Conservation (phyloP, 2,113 vertebrate species). For the Esox niger region DNA sequence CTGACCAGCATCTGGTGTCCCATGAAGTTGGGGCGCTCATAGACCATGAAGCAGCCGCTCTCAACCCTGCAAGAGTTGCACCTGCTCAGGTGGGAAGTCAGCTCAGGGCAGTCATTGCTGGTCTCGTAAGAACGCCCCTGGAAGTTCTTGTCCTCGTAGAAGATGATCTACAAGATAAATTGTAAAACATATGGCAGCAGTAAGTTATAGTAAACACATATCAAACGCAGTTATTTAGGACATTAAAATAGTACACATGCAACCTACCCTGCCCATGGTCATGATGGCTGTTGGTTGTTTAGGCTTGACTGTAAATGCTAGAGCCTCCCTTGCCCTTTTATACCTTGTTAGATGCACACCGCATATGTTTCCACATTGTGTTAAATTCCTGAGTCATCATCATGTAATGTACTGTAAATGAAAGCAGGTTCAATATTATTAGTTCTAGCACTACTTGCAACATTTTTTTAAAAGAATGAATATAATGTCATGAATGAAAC, state of each 20-base stretch:
- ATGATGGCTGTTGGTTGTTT: slow-evolving; percentile 4
- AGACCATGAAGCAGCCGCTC: slow-evolving; percentile 67
- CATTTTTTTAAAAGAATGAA: neutral
- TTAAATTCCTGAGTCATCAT: slow-evolving; percentile 12
- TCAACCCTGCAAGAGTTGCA: slow-evolving; percentile 64
- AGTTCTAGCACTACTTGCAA: neutral
- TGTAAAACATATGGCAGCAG: neutral
- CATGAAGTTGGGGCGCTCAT: slow-evolving; percentile 66
- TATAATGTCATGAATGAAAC: neutral
- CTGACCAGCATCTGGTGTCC: slow-evolving; percentile 51
- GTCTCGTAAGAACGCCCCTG: slow-evolving; percentile 26
- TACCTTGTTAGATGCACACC: neutral
- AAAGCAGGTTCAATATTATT: neutral
- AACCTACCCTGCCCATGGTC: slow-evolving; percentile 39
- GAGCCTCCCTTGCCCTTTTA: slow-evolving; percentile 2
- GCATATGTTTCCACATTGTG: neutral
- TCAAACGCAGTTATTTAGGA: neutral
- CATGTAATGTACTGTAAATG: neutral
- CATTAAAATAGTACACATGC: neutral
- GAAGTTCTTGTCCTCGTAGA: slow-evolving; percentile 36
- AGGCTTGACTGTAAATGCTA: neutral
- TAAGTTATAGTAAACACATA: neutral
- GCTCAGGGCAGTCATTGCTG: slow-evolving; percentile 51
- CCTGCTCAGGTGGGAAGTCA: slow-evolving; percentile 62
- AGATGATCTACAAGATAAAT: slow-evolving; percentile 13